Evolutionary conservation across 2,888 invertebrate species (phyloP), one percentile per base, ranked within the genome.

Genomic region (Epirrhoe alternata): DNA sequence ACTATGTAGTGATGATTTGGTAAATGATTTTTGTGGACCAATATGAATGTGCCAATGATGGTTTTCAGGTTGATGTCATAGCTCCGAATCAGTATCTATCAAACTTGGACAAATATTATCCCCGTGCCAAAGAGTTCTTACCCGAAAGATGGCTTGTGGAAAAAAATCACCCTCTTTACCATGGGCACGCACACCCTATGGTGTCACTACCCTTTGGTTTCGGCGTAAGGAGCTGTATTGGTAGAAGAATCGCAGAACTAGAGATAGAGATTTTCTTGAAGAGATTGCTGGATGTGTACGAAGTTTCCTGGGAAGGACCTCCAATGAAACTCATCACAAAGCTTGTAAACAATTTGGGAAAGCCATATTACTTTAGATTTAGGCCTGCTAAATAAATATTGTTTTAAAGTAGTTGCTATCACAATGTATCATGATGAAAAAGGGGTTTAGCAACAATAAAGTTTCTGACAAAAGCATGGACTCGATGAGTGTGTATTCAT

Each of bases 71-170:
- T 0, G 96, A 96, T 80, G 95, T 97, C 0, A 92, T 97, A 60
- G 95, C 97, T 80, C 96, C 96, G 69, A 96, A 96, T 69, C 95
- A 96, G 81, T 95, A 95, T 60, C 93, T 96, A 68, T 95, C 96
- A 67, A 85, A 76, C 47, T 57, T 83, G 69, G 92, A 92, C 14
- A 83, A 94, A 73, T 90, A 95, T 78, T 96, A 95, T 77, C 89
- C 94, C 2, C 84, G 93, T 54, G 89, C 95, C 0, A 80, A 90
- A 0, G 86, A 93, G 45, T 96, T 94, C 77, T 77, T 94, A 51
- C 96, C 96, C 0, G 95, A 96, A 78, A 89, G 97, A 74, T 97
- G 96, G 96, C 77, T 96, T 7, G 93, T 94, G 54, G 93, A 92
- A n/a, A 93, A 90, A 74, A 74, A 78, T 0, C 86, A 89, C 75